Base-by-base conservation (phyloP, 2,888 invertebrate species). In the Ennomos quercinarius region DNA sequence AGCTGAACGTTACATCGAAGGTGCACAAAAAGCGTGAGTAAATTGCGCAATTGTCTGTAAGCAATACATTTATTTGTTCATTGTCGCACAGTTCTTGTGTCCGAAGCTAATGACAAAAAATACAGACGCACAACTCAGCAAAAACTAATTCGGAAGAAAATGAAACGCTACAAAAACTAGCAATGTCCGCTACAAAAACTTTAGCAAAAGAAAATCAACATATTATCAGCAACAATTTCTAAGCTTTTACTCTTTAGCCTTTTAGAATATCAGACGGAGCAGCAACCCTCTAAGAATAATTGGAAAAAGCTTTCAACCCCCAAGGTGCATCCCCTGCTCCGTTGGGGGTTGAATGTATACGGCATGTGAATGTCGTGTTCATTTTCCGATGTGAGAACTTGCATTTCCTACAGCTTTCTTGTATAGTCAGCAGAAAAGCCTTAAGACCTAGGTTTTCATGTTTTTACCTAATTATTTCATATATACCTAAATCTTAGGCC, bases 391-490 rank as follows among this genome's bases (percentile, higher is more conserved):
- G 71, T 68, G 73, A 77, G 79, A 77, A 54, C 80, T 69, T 87
- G 89, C 89, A 89, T 87, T 87, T 87, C 84, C 85, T 87, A 82
- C 86, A 84, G 70, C 74, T 61, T 72, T 73, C 68, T 71, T 47
- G 83, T 81, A 89, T 43, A 9, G 84, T 71, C 64, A 64, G 81
- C 84, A 86, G 60, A 83, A 70, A 66, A 64, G 36, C n/a, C 11
- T 9, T 12, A 39, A 6, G 5, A 6, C 6, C 6, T 27, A 27
- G 27, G 27, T 27, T 6, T 27, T 27, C 27, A 27, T 27, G 27
- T 27, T 4, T 27, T 27, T 27, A 27, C 27, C 0, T 4, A 6
- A 27, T 27, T 6, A 6, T 27, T 27, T 27, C 27, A 27, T 3
- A n/a, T n/a, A n/a, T n/a, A 27, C 5, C 27, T 27, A 27, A 27